Percentiles rank a stretch among this genome's conserved stretches.
phyloP scores from a whole-genome alignment of 1,140 invertebrate species.

The Cataglyphis hispanica region DNA sequence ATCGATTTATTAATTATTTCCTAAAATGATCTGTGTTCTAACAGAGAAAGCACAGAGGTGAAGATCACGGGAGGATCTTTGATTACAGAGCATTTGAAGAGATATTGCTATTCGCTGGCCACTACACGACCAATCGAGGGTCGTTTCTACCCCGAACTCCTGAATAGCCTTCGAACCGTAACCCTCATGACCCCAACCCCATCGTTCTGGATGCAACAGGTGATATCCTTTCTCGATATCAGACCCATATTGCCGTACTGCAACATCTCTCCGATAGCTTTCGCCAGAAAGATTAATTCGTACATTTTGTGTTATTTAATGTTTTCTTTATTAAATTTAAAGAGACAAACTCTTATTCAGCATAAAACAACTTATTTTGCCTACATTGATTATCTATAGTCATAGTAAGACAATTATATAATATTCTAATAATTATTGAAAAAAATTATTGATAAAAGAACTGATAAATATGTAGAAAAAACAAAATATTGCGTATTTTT shows the following conservation, averaged over 20 bases:
- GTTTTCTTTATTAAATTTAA: conserved; percentile 36
- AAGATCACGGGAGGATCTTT: too few species aligned
- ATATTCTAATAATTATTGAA: neutral
- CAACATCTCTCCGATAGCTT: conserved; percentile 77
- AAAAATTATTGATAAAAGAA: neutral
- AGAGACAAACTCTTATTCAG: neutral
- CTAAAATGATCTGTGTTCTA: conserved; percentile 39
- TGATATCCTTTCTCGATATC: conserved; percentile 86
- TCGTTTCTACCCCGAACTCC: conserved; percentile 83
- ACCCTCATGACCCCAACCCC: conserved; percentile 83
- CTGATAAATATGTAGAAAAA: neutral
- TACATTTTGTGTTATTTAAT: conserved; percentile 47
- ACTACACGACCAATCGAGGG: conserved; percentile 82
- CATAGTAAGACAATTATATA: neutral
- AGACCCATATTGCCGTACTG: conserved; percentile 80
- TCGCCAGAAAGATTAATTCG: conserved; percentile 60
- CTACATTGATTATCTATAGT: conserved; percentile 23
- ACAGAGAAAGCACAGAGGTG: conserved; percentile 64
- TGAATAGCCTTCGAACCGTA: conserved; percentile 85
- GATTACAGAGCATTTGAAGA: conserved; percentile 78
- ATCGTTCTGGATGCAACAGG: conserved; percentile 85
- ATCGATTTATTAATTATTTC: neutral
- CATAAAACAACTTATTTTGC: neutral
- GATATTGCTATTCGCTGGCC: conserved; percentile 82
- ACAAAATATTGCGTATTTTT: neutral